These are phyloP conservation scores for Spea hammondii DNA, from an alignment of 2,797 vertebrate species.

Conservation along the genomic window DNA sequence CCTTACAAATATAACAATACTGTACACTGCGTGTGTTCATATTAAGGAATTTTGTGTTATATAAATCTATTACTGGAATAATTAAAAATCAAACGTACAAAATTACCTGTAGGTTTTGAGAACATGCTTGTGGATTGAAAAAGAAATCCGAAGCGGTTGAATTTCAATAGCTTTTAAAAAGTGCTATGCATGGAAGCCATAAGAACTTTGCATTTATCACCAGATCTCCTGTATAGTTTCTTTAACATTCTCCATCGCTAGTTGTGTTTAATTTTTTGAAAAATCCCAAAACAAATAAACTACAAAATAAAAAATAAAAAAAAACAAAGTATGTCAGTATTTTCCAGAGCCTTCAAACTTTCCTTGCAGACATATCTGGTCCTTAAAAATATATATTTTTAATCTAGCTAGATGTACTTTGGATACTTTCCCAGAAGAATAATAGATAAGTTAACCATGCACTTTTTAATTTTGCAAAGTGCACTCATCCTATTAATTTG, in stretches of 20 bases:
- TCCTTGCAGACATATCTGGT: constrained; percentile 54
- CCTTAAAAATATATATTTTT: constrained; percentile 59
- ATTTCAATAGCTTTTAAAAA: too few species aligned
- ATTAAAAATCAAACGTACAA: not conserved
- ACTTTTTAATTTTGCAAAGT: constrained; percentile 76
- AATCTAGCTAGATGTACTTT: constrained; percentile 65
- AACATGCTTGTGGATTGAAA: not conserved
- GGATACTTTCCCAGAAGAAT: constrained; percentile 72
- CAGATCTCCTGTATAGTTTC: constrained; percentile 14
- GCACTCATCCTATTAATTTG: constrained; percentile 75
- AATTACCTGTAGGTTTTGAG: not conserved
- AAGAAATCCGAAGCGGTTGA: not conserved
- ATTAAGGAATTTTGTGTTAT: not conserved
- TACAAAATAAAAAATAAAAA: too few species aligned
- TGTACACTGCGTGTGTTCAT: not conserved
- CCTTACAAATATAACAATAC: not conserved
- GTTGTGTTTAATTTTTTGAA: too few species aligned
- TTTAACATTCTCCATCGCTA: constrained; percentile 22
- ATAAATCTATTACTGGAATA: not conserved
- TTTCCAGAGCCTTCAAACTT: constrained; percentile 59
- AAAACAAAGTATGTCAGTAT: constrained; percentile 42
- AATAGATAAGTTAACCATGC: constrained; percentile 71
- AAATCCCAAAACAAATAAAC: too few species aligned
- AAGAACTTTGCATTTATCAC: not conserved
- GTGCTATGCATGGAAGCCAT: not conserved